Evolutionary conservation across 2,888 invertebrate genomes (phyloP).

Genomic region (Meliscaeva auricollis): DNA sequence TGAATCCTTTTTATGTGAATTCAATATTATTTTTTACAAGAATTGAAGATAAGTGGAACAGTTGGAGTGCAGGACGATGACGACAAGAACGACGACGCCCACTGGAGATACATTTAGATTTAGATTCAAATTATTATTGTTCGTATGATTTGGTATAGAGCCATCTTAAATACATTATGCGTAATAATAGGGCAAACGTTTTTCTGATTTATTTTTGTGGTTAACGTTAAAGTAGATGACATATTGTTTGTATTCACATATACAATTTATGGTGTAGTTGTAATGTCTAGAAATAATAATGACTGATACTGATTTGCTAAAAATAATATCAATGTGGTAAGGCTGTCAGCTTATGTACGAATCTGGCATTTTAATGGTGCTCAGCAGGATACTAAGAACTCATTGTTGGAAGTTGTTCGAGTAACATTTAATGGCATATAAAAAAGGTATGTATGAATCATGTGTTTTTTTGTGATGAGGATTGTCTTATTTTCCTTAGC

Average conservation of each 20-base stretch:
- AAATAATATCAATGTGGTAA: constrained; percentile 51
- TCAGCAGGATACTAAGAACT: constrained; percentile 54
- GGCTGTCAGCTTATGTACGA: constrained; percentile 40
- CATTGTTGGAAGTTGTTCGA: no score
- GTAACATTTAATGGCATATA: no score
- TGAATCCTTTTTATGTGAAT: constrained; percentile 59
- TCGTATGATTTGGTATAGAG: constrained; percentile 23
- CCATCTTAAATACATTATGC: constrained; percentile 60
- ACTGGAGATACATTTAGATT: constrained; percentile 68
- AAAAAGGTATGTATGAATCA: no score
- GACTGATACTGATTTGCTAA: constrained; percentile 14
- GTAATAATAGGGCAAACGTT: constrained; percentile 65
- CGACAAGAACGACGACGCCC: constrained; percentile 44
- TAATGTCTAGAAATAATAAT: background rate
- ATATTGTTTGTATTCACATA: background rate
- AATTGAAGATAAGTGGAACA: constrained; percentile 67
- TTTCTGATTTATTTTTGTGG: constrained; percentile 60
- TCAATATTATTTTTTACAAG: constrained; percentile 21
- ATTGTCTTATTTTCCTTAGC: no score
- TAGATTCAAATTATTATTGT: constrained; percentile 14
- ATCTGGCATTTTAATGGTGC: constrained; percentile 51
- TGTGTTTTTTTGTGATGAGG: no score
- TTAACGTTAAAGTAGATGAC: background rate
- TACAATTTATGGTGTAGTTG: background rate
- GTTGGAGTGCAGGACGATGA: constrained; percentile 62